Base-by-base conservation (phyloP, 2,113 vertebrate species). In the Sarotherodon lohbergeri region DNA sequence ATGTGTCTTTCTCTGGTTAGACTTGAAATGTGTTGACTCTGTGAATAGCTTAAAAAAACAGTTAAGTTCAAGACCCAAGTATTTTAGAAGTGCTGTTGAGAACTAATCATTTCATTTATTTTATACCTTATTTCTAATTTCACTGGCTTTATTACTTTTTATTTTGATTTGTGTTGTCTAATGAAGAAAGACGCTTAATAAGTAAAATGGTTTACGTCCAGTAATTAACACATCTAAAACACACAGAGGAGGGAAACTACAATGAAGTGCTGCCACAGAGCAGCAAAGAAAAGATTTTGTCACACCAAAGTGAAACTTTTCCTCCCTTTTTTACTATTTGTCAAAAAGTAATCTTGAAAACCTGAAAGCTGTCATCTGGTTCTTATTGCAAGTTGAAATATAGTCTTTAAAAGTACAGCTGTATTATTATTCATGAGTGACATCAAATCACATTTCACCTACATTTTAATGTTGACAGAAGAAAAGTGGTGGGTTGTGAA, bases 331-430 rank as follows among this genome's bases (percentile, higher is more conserved):
- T 71, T 78, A 29, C 89, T 54, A 89, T 91, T 91, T 84, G 79
- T 91, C 90, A 90, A 90, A 93, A 92, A 91, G 80, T 91, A 85
- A 90, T 93, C 63, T 90, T 80, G 34, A 86, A 92, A 85, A 59
- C 46, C 83, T 43, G 68, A 79, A 81, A 83, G 71, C 83, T 90
- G 90, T 68, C 91, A 54, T 87, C 85, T 16, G 27, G 7, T n/a
- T 76, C 88, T 80, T 34, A 76, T 82, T 86, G 73, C 80, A 22
- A 73, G 59, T 19, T 91, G 85, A 90, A 91, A 89, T 56, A 89
- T 81, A 32, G 81, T 85, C 87, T 86, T 85, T 68, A 86, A 89
- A 89, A 94, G 82, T 66, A 83, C 79, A 68, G 82, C 43, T 12
- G 36, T 78, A 63, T 93, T 91, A 93, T 93, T 88, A 90, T 93